phyloP scores from a whole-genome alignment of 1,140 invertebrate genomes.

The Temnothorax longispinosus region DNA sequence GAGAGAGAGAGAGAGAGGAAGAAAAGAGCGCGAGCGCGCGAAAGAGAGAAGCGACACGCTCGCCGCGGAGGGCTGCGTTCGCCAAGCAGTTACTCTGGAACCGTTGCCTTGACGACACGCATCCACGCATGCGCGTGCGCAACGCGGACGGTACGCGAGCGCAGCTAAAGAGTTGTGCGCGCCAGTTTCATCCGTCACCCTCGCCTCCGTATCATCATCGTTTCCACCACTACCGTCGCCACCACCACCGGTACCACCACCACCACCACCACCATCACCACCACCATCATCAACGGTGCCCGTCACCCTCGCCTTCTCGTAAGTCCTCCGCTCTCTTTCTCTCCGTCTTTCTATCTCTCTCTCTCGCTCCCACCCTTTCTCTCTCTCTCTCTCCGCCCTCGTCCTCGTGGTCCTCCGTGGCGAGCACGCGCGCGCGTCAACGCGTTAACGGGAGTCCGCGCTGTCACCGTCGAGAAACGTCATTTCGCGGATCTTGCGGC shows the following conservation, averaged over 20 bases:
- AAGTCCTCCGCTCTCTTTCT: constrained; percentile 41
- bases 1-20: constrained; percentile 53
- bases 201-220: constrained; percentile 48
- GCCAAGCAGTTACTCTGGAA: constrained; percentile 84
- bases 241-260: constrained; percentile 40
- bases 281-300: not conserved
- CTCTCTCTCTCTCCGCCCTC: constrained; percentile 47
- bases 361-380: not conserved
- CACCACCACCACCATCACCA: not conserved
- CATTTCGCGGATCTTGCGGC: constrained; percentile 34
- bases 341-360: not conserved
- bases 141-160: constrained; percentile 66
- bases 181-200: constrained; percentile 71
- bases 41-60: constrained; percentile 62
- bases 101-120: constrained; percentile 85
- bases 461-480: constrained; percentile 59
- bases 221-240: constrained; percentile 30
- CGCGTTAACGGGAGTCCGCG: constrained; percentile 63
- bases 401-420: constrained; percentile 17
- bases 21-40: constrained; percentile 13
- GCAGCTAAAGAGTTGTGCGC: constrained; percentile 70
- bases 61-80: constrained; percentile 77
- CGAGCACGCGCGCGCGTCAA: constrained; percentile 39
- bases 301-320: constrained; percentile 34
- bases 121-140: constrained; percentile 81